These are phyloP conservation scores for Parauchenoglanis punctatus DNA, from an alignment of 2,797 vertebrate genomes.

Conservation along the genomic window DNA sequence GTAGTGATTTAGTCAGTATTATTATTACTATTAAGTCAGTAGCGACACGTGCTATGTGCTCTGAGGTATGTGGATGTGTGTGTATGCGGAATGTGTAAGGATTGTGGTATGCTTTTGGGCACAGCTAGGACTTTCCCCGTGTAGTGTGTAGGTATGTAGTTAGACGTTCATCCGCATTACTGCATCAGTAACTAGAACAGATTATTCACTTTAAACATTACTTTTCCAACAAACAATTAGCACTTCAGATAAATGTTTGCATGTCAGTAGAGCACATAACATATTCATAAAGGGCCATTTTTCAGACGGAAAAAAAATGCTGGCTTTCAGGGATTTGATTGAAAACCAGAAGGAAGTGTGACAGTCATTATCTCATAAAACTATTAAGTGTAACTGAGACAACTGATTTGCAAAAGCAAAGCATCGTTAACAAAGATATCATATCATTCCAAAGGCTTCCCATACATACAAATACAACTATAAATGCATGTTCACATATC, in stretches of 20 bases:
- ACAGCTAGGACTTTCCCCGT: background rate
- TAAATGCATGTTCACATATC: background rate
- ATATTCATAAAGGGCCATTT: background rate
- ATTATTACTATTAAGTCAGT: background rate
- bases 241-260: background rate
- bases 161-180: background rate
- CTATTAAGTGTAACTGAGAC: too few relatives aligned
- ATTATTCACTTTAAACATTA: background rate
- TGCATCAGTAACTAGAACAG: background rate
- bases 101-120: background rate
- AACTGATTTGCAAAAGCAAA: too few relatives aligned
- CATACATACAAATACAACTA: background rate
- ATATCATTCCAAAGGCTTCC: background rate
- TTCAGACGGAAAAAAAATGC: background rate
- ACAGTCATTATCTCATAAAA: too few relatives aligned
- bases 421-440: too few relatives aligned
- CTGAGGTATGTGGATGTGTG: constrained; percentile 12
- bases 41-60: background rate
- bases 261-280: too few relatives aligned
- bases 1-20: background rate
- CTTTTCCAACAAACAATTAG: background rate
- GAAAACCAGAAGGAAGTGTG: background rate
- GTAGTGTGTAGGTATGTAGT: background rate
- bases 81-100: constrained; percentile 7
- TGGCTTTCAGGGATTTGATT: background rate